Conservation (phyloP, 1,140 invertebrate genomes). For the Patella vulgata region DNA sequence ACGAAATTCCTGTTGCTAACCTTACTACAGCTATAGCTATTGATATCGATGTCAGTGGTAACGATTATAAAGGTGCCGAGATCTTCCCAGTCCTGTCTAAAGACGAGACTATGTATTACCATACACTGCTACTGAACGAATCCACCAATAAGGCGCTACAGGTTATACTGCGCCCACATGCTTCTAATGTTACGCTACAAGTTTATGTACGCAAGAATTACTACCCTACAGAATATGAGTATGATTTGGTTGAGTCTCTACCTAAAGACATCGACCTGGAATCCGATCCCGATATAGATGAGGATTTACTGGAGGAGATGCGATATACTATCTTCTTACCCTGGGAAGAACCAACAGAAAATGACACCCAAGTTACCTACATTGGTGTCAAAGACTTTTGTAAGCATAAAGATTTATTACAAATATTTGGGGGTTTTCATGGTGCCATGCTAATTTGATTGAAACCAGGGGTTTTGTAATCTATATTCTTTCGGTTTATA, state of each 20-base stretch:
- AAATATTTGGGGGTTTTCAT: not conserved
- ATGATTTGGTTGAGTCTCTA: slow-evolving; percentile 31
- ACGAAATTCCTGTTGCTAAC: slow-evolving; percentile 30
- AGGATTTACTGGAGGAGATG: slow-evolving; percentile 10
- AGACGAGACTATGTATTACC: slow-evolving; percentile 18
- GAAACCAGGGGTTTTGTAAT: too few relatives aligned
- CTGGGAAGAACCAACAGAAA: slow-evolving; percentile 17
- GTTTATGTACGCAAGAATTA: slow-evolving; percentile 34
- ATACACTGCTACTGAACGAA: slow-evolving; percentile 23
- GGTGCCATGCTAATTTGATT: too few relatives aligned
- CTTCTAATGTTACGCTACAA: slow-evolving; percentile 23
- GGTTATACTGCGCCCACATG: slow-evolving; percentile 30
- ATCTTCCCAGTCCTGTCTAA: slow-evolving; percentile 9
- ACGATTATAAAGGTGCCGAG: not conserved
- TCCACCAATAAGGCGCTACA: slow-evolving; percentile 31
- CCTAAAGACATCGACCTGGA: not conserved
- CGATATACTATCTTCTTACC: slow-evolving; percentile 34
- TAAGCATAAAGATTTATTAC: slow-evolving; percentile 10
- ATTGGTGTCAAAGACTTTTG: slow-evolving; percentile 39
- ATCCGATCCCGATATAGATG: not conserved
- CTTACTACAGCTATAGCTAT: slow-evolving; percentile 39
- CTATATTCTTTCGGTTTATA: too few relatives aligned
- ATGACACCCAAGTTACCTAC: slow-evolving; percentile 33
- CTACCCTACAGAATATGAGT: slow-evolving; percentile 27
- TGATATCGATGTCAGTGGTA: slow-evolving; percentile 21